A percentile compares a stretch with the other conserved stretches of the same genome.
phyloP scores from a whole-genome alignment of 2,797 vertebrate genomes.

The Lepilemur ruficaudatus region DNA sequence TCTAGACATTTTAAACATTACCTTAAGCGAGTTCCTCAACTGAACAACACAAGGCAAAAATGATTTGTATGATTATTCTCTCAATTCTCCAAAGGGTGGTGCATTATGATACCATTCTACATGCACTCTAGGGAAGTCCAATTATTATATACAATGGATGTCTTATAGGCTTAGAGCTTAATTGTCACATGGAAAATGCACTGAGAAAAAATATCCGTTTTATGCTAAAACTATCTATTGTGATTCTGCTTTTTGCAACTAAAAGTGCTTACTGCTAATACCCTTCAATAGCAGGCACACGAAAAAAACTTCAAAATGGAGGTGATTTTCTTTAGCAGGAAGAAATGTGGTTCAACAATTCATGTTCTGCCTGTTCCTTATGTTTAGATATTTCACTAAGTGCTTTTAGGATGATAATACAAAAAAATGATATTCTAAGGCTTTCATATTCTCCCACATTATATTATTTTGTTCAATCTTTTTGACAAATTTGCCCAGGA shows the following conservation, averaged over 20 bases:
- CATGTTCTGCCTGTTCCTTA: neutral
- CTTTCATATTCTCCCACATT: neutral
- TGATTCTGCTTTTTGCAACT: neutral
- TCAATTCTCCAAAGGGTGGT: neutral
- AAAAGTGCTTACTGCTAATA: constrained; percentile 20
- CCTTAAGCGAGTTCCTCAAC: neutral
- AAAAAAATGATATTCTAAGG: neutral
- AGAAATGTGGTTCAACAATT: neutral
- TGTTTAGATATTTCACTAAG: neutral
- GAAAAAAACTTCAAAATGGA: neutral
- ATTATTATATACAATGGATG: neutral
- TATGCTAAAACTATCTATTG: neutral
- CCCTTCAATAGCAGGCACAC: neutral
- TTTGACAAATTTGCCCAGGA: neutral
- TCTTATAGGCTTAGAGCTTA: neutral
- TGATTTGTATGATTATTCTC: neutral
- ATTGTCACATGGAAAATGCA: neutral
- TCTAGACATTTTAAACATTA: neutral
- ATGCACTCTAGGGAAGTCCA: neutral
- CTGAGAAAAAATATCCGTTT: neutral
- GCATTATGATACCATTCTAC: neutral
- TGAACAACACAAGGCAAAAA: neutral
- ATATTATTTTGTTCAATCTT: constrained; percentile 2
- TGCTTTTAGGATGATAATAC: neutral
- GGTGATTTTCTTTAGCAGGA: neutral